Percentiles rank a stretch among this genome's conserved stretches.
These are phyloP conservation scores for Conus canariensis DNA, from an alignment of 2,888 invertebrate species.

Conservation along the genomic window DNA sequence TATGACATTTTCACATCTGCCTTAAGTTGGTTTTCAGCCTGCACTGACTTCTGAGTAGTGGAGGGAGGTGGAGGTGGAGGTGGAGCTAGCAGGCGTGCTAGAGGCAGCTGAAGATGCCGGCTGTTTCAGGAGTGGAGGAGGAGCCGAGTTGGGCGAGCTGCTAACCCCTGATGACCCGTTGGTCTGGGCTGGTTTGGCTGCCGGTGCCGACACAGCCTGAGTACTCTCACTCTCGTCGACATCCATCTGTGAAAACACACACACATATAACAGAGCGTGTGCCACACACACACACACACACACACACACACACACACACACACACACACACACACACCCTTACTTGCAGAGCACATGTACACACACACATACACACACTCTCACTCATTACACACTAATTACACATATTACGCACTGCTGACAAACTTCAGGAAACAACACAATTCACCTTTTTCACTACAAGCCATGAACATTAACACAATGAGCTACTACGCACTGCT, in stretches of 20 bases:
- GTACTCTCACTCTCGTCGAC: background rate
- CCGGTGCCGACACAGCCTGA: constrained; percentile 36
- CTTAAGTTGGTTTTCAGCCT: background rate
- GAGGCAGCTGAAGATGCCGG: constrained; percentile 45
- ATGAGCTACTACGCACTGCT: too few relatives aligned
- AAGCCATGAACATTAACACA: too few relatives aligned
- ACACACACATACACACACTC: too few relatives aligned
- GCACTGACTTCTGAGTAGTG: background rate
- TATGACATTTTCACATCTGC: too few relatives aligned
- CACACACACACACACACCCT: too few relatives aligned
- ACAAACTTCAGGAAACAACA: too few relatives aligned
- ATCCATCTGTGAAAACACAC: background rate
- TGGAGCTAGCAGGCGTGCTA: background rate
- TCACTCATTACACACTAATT: too few relatives aligned
- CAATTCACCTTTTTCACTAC: too few relatives aligned
- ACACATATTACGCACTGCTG: too few relatives aligned
- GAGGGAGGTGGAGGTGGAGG: background rate
- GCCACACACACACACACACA: background rate
- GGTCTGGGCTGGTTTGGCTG: constrained; percentile 51
- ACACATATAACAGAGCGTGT: too few relatives aligned
- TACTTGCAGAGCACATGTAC: too few relatives aligned
- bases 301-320: background rate
- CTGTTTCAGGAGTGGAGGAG: constrained; percentile 66
- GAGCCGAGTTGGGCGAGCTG: background rate
- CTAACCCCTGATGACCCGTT: constrained; percentile 28